These are phyloP conservation scores for Bilobella aurantiaca DNA, from an alignment of 1,140 invertebrate genomes.

Conservation along the genomic window DNA sequence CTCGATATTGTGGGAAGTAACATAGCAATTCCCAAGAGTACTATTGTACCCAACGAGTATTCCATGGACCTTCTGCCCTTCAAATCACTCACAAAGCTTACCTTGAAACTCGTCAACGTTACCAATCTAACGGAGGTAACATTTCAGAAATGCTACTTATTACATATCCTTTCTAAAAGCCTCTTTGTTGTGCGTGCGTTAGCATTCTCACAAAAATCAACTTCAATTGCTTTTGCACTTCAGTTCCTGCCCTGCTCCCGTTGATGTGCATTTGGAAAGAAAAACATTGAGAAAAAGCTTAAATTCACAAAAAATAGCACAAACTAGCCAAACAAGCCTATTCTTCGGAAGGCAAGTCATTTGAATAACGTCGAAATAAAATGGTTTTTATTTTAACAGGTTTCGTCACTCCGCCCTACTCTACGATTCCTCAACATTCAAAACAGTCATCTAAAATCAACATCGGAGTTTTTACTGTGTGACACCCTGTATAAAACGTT, in stretches of 20 bases:
- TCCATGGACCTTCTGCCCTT: constrained; percentile 70
- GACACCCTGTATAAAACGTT: constrained; percentile 51
- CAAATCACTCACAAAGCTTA: constrained; percentile 50
- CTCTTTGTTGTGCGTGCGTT: not conserved
- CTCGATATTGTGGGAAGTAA: constrained; percentile 58
- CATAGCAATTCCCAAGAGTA: constrained; percentile 58
- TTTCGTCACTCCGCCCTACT: constrained; percentile 46
- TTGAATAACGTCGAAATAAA: too few species aligned
- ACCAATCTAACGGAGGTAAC: constrained; percentile 25
- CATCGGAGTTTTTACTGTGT: constrained; percentile 63
- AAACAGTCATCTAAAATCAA: constrained; percentile 49
- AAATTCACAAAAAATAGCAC: too few species aligned
- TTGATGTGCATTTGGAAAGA: too few species aligned
- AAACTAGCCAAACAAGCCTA: too few species aligned
- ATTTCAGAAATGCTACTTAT: too few species aligned
- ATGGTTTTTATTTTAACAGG: constrained; percentile 12
- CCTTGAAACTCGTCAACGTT: constrained; percentile 29
- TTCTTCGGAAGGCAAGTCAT: too few species aligned
- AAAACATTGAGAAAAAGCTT: too few species aligned
- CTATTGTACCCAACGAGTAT: constrained; percentile 68
- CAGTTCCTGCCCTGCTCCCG: too few species aligned
- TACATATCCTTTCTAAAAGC: not conserved
- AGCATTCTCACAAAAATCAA: too few species aligned
- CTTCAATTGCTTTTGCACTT: too few species aligned
- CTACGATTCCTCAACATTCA: constrained; percentile 51